Evolutionary conservation across 2,113 vertebrate species (phyloP).

Genomic region (Beaufortia kweichowensis): DNA sequence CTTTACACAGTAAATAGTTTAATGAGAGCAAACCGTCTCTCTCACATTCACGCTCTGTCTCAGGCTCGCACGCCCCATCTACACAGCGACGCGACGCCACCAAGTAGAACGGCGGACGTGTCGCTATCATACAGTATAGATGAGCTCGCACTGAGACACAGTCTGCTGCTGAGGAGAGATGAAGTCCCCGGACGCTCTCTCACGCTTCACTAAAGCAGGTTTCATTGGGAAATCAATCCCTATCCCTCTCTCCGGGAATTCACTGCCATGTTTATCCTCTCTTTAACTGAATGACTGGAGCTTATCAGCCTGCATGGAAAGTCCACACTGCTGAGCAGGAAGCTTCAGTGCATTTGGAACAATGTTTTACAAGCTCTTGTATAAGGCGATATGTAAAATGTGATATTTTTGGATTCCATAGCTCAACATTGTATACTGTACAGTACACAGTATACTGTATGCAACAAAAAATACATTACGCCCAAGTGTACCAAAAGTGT

Average conservation of each 20-base stretch:
- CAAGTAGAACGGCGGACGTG: neutral
- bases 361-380: neutral
- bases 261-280: slow-evolving; percentile 30
- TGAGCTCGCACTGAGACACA: slow-evolving; percentile 31
- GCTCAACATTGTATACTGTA: too few relatives aligned
- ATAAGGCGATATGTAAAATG: neutral
- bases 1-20: slow-evolving; percentile 24
- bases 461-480: too few relatives aligned
- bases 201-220: slow-evolving; percentile 27
- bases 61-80: neutral
- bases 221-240: slow-evolving; percentile 42
- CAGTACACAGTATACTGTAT: too few relatives aligned
- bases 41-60: slow-evolving; percentile 15
- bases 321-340: slow-evolving; percentile 7
- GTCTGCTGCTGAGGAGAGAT: slow-evolving; percentile 8
- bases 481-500: too few relatives aligned
- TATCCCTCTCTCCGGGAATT: slow-evolving; percentile 20
- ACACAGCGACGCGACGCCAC: neutral
- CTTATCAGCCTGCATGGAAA: neutral
- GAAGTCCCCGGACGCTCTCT: slow-evolving; percentile 17
- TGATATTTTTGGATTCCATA: neutral
- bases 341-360: neutral
- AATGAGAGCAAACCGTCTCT: slow-evolving; percentile 1
- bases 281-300: slow-evolving; percentile 22
- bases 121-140: neutral